Percentiles rank a stretch among this genome's conserved stretches.
These are phyloP conservation scores for Athalia circularis DNA, from an alignment of 2,888 invertebrate species.

Conservation along the genomic window DNA sequence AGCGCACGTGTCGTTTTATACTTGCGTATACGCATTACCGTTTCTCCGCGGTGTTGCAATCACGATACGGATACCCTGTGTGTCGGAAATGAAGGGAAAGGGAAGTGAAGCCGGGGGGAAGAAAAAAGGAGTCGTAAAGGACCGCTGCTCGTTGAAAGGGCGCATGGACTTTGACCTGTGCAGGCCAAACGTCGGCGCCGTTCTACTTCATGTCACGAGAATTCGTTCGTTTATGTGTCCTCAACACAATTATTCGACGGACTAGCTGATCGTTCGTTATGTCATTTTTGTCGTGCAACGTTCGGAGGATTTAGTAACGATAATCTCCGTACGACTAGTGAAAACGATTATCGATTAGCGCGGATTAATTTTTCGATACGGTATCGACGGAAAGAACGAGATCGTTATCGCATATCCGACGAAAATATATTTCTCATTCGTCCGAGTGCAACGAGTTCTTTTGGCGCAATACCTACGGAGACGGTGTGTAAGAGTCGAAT, in stretches of 20 bases:
- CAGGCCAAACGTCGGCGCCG: constrained; percentile 23
- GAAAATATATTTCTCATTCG: no score
- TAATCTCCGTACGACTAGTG: no score
- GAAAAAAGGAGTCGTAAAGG: constrained; percentile 18
- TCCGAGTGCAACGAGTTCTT: no score
- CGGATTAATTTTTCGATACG: no score
- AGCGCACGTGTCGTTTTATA: constrained; percentile 40
- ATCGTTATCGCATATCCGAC: no score
- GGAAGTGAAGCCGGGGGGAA: not conserved
- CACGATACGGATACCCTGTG: not conserved
- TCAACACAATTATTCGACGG: constrained; percentile 14
- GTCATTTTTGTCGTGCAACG: no score
- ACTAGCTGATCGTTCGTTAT: not conserved
- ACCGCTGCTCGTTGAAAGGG: constrained; percentile 40
- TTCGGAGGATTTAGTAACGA: no score
- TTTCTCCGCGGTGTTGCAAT: constrained; percentile 34
- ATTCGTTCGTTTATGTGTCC: not conserved
- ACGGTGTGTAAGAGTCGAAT: no score
- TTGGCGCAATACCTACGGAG: no score
- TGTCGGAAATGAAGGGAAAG: no score
- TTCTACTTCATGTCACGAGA: constrained; percentile 25
- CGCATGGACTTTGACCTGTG: constrained; percentile 31
- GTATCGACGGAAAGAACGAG: no score
- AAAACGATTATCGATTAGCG: no score
- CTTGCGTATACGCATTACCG: constrained; percentile 27